Base-by-base conservation (phyloP, 2,113 vertebrate species). In the Hippocampus abdominalis region DNA sequence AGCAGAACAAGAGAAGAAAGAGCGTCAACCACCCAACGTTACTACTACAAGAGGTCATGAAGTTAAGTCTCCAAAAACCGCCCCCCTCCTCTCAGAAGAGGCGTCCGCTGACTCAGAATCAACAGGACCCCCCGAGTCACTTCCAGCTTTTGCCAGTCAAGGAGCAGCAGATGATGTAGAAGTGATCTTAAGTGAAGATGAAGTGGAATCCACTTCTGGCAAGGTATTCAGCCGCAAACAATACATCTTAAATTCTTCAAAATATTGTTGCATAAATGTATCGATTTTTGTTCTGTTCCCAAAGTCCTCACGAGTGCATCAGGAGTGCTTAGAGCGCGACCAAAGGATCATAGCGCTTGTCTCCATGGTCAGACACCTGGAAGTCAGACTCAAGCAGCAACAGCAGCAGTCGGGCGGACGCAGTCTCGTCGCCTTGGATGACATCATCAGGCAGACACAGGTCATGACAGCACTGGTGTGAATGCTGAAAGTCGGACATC, bases 331-430 rank as follows among this genome's bases (percentile, higher is more conserved):
- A 80, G 94, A 97, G 74, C 92, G 93, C 0, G 95, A 98, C 60
- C 95, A 98, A 84, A 92, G 88, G 66, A 85, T 96, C 25, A 75
- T 98, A 0, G 94, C 94, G 0, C 92, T 95, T 70, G 90, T 95
- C 8, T 99, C 97, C 75, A 91, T 94, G 82, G 92, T 98, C 39
- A 88, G 96, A 68, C 94, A 95, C n/a, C 88, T 94, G 0, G 95
- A 98, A 86, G 94, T 98, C 83, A 90, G 90, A 36, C 91, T 96
- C 46, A 95, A 95, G 36, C 91, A 92, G 76, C 91, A 92, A 76
- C 89, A 91, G 23, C 92, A 93, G 82, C 94, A 93, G 32, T 88
- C 93, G 0, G 78, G 82, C 0, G 93, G 92, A 42, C 86, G 90
- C 76, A 91, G 84, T 59, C 81, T 94, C 72, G 70, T 88, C 29